A percentile compares a stretch with the other conserved stretches of the same genome.
phyloP scores from a whole-genome alignment of 2,797 vertebrate species.

The Serranus cabrilla region DNA sequence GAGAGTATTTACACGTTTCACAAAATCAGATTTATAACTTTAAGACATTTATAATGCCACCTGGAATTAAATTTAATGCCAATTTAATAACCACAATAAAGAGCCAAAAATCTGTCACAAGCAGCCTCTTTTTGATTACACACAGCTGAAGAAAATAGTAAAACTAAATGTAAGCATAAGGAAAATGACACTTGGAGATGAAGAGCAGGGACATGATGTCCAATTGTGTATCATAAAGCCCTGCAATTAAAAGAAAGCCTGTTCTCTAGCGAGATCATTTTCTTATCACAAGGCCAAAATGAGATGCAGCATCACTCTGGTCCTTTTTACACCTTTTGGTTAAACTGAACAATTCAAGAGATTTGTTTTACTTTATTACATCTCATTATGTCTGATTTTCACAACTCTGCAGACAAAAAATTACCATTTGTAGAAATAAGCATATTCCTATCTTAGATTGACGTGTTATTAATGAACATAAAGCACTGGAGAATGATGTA shows the following conservation, averaged over 20 bases:
- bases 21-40: slow-evolving; percentile 61
- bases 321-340: background rate
- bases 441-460: too few species aligned
- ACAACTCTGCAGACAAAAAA: background rate
- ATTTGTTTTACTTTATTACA: background rate
- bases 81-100: slow-evolving; percentile 66
- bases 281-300: background rate
- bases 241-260: slow-evolving; percentile 31
- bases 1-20: slow-evolving; percentile 37
- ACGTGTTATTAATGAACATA: too few species aligned
- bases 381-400: background rate
- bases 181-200: slow-evolving; percentile 37
- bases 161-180: slow-evolving; percentile 57
- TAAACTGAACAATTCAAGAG: background rate
- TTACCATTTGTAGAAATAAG: too few species aligned
- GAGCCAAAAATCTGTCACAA: slow-evolving; percentile 46
- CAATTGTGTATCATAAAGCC: slow-evolving; percentile 44
- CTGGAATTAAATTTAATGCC: slow-evolving; percentile 62
- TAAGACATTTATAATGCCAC: slow-evolving; percentile 64
- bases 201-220: slow-evolving; percentile 19
- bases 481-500: too few species aligned
- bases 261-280: background rate
- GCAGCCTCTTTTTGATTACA: slow-evolving; percentile 45
- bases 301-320: background rate
- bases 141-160: slow-evolving; percentile 53